Evolutionary conservation across 2,888 invertebrate species (phyloP), one percentile per base, ranked within the genome.

Genomic region (Lasioglossum morio): DNA sequence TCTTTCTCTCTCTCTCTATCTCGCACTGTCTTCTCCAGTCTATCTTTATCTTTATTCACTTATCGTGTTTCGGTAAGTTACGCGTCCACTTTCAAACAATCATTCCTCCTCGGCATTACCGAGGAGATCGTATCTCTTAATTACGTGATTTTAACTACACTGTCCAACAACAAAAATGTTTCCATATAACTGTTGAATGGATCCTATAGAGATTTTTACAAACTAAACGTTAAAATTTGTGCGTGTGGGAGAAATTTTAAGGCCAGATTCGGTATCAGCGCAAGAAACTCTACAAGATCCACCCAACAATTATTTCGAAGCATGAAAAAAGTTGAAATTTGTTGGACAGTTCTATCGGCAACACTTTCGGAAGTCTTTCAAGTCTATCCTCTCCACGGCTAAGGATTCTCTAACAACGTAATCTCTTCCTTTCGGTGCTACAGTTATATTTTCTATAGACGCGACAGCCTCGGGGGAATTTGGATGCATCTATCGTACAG

Each of bases 1-100:
- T 70, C n/a, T 84, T 14, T 79, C 60, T 88, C 14, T 85, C 23
- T 79, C 0, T 77, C 23, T 30, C 30, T 79, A 0, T 77, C 23
- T 82, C 19, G 72, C 60, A 83, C 34, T 77, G 4, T 27, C 27
- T 40, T 40, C 43, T 10, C 27, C 70, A n/a, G 27, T 63, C 60
- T 80, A 23, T 40, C n/a, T 16, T 34, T 78, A 40, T 30, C n/a
- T 53, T 27, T 63, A 23, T 30, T 63, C 70, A 23, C 7, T 12
- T 74, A 16, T 53, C 53, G 23, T 69, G 34, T 4, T 43, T 23
- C 34, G 34, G 34, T 34, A 69, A 37, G 34, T 37, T 69, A 69
- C 66, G 34, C 23, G 66, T 69, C 66, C 66, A 37, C 66, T 19
- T 34, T 16, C 16, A 43, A 43, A 5, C 19, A n/a, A 16, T 16